Evolutionary conservation across 2,113 vertebrate species (phyloP).

Genomic region (Bucco capensis): DNA sequence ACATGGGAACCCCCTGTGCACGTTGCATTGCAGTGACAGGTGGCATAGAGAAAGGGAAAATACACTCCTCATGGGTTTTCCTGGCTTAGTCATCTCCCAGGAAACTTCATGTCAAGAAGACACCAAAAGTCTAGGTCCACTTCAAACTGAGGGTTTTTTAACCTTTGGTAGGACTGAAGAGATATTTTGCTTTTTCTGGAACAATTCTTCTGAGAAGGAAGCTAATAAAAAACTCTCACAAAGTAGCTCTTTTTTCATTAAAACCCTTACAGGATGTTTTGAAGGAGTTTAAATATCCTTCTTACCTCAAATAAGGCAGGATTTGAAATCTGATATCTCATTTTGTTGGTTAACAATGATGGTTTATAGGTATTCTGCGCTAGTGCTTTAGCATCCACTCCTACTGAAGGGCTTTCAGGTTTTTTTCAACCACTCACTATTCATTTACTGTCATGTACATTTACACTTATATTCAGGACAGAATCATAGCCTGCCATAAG

Average conservation of each 20-base stretch:
- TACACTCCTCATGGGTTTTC: background rate
- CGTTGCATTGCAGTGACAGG: background rate
- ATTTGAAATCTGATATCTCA: background rate
- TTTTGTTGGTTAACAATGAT: background rate
- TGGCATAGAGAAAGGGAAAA: background rate
- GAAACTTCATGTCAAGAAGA: background rate
- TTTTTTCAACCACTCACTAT: background rate
- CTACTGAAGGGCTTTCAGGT: background rate
- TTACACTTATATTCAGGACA: background rate
- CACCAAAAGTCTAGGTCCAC: background rate
- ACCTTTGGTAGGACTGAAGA: background rate
- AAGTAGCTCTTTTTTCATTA: background rate
- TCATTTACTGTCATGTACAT: background rate
- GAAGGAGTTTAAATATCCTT: background rate
- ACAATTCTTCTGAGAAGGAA: background rate
- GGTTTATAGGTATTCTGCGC: background rate
- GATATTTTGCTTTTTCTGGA: background rate
- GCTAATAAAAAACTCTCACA: background rate
- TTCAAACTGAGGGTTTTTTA: background rate
- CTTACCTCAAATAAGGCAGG: background rate
- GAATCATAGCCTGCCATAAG: background rate
- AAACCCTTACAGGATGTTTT: background rate
- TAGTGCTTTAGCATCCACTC: background rate
- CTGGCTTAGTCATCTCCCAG: background rate
- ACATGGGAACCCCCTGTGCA: rapidly evolving